These are phyloP conservation scores for Trichosurus vulpecula DNA, from an alignment of 2,797 vertebrate genomes.

Conservation along the genomic window DNA sequence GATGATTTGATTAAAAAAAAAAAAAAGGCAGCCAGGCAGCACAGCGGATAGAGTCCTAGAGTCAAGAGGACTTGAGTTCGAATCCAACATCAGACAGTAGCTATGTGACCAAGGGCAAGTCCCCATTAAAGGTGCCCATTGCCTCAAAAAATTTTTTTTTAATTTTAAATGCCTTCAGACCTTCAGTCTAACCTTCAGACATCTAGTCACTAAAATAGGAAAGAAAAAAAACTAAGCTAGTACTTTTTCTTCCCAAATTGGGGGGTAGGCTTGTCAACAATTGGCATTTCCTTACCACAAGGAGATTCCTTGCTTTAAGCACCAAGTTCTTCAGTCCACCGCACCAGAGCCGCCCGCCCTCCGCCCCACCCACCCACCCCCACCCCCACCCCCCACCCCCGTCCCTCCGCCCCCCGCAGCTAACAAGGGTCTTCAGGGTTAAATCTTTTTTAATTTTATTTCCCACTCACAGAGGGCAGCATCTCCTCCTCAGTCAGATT, in stretches of 20 bases:
- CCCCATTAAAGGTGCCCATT: neutral
- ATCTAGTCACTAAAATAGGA: neutral
- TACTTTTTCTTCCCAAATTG: neutral
- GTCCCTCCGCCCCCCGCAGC: too few species aligned
- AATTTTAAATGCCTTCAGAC: neutral
- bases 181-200: too few species aligned
- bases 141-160: neutral
- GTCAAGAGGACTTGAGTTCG: neutral
- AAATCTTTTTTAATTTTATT: neutral
- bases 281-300: neutral
- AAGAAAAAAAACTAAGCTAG: too few species aligned
- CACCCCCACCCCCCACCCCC: too few species aligned
- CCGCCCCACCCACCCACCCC: too few species aligned
- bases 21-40: neutral
- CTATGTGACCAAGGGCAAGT: neutral
- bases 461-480: neutral
- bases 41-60: neutral
- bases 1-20: neutral
- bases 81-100: neutral
- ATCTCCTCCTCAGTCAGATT: neutral
- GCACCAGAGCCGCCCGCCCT: neutral
- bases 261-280: neutral
- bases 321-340: neutral
- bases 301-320: neutral
- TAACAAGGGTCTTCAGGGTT: neutral